These are phyloP conservation scores for Elgaria multicarinata DNA, from an alignment of 2,113 vertebrate species.

Conservation along the genomic window DNA sequence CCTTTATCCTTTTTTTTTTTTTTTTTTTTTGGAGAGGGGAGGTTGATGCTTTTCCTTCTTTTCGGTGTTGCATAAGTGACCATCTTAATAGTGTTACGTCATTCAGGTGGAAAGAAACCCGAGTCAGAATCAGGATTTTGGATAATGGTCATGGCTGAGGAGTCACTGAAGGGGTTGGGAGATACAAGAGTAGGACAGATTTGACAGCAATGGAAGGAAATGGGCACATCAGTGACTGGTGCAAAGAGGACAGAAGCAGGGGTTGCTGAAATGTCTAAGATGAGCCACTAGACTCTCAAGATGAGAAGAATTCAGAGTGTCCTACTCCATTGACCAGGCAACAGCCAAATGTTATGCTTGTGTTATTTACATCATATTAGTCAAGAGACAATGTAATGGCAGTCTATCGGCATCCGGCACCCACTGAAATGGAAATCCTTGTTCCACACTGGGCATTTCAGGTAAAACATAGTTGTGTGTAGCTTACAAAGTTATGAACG, in stretches of 20 bases:
- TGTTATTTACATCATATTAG: not conserved
- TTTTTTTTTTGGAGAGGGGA: no score
- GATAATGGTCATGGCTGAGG: not conserved
- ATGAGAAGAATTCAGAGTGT: not conserved
- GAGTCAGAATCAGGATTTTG: not conserved
- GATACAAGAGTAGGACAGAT: not conserved
- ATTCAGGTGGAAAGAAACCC: not conserved
- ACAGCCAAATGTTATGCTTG: not conserved
- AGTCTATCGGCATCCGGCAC: not conserved
- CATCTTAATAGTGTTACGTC: not conserved
- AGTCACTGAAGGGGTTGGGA: not conserved
- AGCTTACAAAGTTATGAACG: no score
- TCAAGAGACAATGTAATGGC: not conserved
- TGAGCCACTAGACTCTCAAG: no score
- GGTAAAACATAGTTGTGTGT: not conserved
- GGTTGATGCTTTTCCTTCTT: no score
- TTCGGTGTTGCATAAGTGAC: no score
- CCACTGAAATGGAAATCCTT: not conserved
- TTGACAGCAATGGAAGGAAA: not conserved
- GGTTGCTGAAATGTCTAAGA: not conserved
- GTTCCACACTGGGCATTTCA: not conserved
- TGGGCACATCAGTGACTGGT: not conserved
- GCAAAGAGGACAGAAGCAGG: not conserved
- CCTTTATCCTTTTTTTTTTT: no score
- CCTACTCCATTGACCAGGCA: not conserved